These are phyloP conservation scores for Scaptomyza parva DNA, from an alignment of 2,888 invertebrate species.

Conservation along the genomic window DNA sequence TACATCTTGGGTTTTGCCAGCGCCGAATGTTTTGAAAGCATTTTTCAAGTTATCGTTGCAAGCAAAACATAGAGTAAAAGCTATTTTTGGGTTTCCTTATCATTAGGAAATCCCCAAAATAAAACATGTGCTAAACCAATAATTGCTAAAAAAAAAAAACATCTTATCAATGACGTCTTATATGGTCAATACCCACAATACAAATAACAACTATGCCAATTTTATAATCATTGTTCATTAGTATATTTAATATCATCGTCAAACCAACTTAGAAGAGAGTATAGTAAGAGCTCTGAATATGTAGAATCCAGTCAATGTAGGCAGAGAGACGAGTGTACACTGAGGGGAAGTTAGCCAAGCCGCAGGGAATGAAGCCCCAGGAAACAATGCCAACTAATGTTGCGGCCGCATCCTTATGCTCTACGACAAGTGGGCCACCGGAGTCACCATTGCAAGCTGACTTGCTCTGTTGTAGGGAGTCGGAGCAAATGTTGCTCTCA, in stretches of 20 bases:
- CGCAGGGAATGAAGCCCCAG: constrained; percentile 86
- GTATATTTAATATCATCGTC: constrained; percentile 15
- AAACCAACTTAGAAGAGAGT: constrained; percentile 53
- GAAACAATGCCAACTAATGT: constrained; percentile 85
- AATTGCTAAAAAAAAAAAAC: neutral
- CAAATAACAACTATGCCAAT: neutral
- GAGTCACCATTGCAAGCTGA: constrained; percentile 85
- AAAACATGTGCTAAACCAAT: neutral
- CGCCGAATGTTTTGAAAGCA: too few relatives aligned
- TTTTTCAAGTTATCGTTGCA: too few relatives aligned
- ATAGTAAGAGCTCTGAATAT: constrained; percentile 73
- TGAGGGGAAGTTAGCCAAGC: constrained; percentile 82
- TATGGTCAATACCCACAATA: neutral
- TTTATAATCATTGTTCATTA: constrained; percentile 12
- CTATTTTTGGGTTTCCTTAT: neutral
- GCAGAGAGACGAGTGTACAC: constrained; percentile 85
- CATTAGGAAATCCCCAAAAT: neutral
- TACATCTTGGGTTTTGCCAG: too few relatives aligned
- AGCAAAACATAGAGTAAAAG: neutral
- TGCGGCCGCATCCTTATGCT: constrained; percentile 44
- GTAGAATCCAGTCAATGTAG: constrained; percentile 83
- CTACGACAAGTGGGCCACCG: constrained; percentile 82
- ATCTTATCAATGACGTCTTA: neutral
- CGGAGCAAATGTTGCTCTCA: constrained; percentile 85
- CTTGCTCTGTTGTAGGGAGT: constrained; percentile 83